Evolutionary conservation across 2,797 vertebrate genomes (phyloP).

Genomic region (Balearica regulorum): DNA sequence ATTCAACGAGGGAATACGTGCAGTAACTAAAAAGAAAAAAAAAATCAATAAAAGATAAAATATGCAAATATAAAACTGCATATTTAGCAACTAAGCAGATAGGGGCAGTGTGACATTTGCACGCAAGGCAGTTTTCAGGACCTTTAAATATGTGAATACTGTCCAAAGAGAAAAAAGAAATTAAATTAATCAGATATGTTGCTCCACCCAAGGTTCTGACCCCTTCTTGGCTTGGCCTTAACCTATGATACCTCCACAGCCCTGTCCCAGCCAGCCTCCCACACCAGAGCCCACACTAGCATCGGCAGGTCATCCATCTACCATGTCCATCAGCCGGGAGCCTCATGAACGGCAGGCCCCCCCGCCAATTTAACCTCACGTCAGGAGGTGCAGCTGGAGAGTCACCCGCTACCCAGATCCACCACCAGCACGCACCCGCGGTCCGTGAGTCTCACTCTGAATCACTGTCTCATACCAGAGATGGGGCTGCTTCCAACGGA

Average conservation of each 20-base stretch:
- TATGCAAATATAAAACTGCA: background rate
- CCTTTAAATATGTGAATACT: background rate
- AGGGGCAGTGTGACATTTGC: background rate
- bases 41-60: background rate
- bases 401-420: background rate
- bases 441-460: too few relatives aligned
- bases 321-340: background rate
- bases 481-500: background rate
- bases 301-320: background rate
- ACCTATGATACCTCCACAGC: background rate
- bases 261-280: background rate
- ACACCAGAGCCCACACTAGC: rapidly evolving
- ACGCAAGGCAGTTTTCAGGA: background rate
- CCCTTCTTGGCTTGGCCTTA: background rate
- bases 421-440: rapidly evolving
- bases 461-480: background rate
- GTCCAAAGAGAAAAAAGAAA: background rate
- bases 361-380: background rate
- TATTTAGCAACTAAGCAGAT: background rate
- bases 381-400: background rate
- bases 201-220: background rate
- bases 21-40: background rate
- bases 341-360: rapidly evolving
- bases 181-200: background rate
- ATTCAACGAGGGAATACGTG: background rate